Base-by-base conservation (phyloP, 2,797 vertebrate species). In the Acridotheres tristis region DNA sequence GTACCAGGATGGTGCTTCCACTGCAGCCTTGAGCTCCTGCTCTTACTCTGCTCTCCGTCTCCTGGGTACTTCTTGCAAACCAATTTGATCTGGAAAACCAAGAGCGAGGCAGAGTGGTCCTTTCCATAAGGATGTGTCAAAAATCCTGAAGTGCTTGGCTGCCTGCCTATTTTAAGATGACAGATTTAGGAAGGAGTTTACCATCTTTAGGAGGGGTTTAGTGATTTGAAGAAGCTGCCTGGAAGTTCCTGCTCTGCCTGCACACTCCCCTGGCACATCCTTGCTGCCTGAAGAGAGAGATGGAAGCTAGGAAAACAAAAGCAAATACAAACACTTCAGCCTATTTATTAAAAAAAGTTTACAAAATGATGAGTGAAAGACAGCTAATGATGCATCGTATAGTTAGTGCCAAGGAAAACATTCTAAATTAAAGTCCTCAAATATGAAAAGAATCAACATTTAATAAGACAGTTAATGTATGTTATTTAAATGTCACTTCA, bases 401-500 rank as follows among this genome's bases (percentile, higher is more conserved):
- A 32, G 81, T 78, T 89, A 80, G 80, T 88, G 88, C 91, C 96
- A 96, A 73, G 72, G 88, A 94, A 94, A 94, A 95, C 2, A 50
- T 53, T 85, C 85, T 51, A 93, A 94, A 94, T 97, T 93, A 19
- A 92, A 96, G 88, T 89, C 91, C 94, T 96, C 95, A 91, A 88
- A 96, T 92, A 94, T 85, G 94, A 96, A 95, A 93, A 85, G 91
- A 95, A 97, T 95, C 94, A 96, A 95, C 94, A 92, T 95, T 95
- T 95, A 97, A 96, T 96, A 97, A 93, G 96, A 97, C 93, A 94
- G 95, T 96, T 95, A 95, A 95, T 95, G 59, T 90, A 96, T 95
- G 94, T 96, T 95, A 96, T 94, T 93, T 94, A 78, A 94, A 96
- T 97, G 94, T 96, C 84, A 96, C 91, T 96, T 96, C 95, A 92